Conservation (phyloP, 1,140 invertebrate species). For the Leptinotarsa defecta region DNA sequence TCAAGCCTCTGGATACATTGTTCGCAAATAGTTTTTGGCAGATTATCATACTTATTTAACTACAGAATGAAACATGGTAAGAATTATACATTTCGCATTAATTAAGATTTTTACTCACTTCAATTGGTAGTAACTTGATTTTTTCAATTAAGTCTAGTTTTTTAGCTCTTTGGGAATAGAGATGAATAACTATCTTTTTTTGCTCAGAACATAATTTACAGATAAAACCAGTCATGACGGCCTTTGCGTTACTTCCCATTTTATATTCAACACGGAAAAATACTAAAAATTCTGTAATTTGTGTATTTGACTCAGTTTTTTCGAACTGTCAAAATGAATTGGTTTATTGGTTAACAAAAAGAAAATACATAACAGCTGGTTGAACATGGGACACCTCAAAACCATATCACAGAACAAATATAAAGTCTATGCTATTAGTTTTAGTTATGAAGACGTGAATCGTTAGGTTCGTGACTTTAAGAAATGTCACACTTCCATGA, state of each 20-base stretch:
- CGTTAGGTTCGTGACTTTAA: too few relatives aligned
- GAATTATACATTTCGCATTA: too few relatives aligned
- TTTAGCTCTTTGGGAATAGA: slow-evolving; percentile 45
- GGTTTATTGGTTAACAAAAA: too few relatives aligned
- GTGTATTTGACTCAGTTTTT: too few relatives aligned
- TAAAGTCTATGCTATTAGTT: too few relatives aligned
- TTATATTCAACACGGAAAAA: not conserved
- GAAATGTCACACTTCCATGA: too few relatives aligned
- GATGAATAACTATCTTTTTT: slow-evolving; percentile 48
- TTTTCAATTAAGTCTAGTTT: slow-evolving; percentile 44
- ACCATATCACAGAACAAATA: too few relatives aligned
- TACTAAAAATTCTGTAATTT: too few relatives aligned
- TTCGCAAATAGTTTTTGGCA: slow-evolving; percentile 50
- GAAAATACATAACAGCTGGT: too few relatives aligned
- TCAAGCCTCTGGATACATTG: slow-evolving; percentile 45
- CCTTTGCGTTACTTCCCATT: slow-evolving; percentile 48
- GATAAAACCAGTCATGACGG: slow-evolving; percentile 47
- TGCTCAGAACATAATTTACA: slow-evolving; percentile 49
- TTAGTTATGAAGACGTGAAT: too few relatives aligned
- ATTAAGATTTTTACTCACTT: slow-evolving; percentile 35
- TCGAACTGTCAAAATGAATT: too few relatives aligned
- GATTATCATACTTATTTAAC: slow-evolving; percentile 48
- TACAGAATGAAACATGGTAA: slow-evolving; percentile 24
- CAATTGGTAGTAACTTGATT: slow-evolving; percentile 45
- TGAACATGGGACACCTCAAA: too few relatives aligned